Percentiles rank a stretch among this genome's conserved stretches.
These are phyloP conservation scores for Axea sp. DNA, from an alignment of 2,888 invertebrate genomes.

Conservation along the genomic window DNA sequence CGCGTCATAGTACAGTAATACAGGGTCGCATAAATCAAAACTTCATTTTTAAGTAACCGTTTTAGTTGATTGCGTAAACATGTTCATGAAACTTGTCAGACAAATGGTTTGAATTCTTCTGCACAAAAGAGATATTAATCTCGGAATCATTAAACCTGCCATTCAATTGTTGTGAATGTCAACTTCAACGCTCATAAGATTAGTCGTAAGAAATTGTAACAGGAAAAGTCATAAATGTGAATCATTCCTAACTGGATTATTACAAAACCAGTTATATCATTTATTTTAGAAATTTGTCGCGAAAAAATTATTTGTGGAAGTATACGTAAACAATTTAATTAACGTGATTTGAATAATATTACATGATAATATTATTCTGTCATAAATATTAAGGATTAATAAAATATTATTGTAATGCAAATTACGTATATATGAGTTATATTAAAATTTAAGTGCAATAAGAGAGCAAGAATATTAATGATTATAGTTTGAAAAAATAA, in stretches of 20 bases:
- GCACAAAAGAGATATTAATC: slow-evolving; percentile 41
- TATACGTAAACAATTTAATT: too few relatives aligned
- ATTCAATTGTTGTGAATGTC: slow-evolving; percentile 48
- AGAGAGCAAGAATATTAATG: too few relatives aligned
- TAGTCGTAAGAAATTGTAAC: slow-evolving; percentile 42
- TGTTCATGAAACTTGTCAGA: slow-evolving; percentile 28
- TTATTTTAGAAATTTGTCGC: slow-evolving; percentile 5
- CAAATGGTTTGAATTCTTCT: slow-evolving; percentile 30
- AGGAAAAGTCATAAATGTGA: slow-evolving; percentile 45
- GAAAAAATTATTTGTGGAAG: not conserved
- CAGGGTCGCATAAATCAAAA: slow-evolving; percentile 56
- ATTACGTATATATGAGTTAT: too few relatives aligned
- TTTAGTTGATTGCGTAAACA: slow-evolving; percentile 41
- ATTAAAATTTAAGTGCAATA: too few relatives aligned
- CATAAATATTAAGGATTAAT: too few relatives aligned
- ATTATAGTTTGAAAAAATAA: too few relatives aligned
- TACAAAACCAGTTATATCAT: slow-evolving; percentile 18
- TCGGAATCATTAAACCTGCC: slow-evolving; percentile 45
- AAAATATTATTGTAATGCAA: too few relatives aligned
- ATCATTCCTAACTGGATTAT: slow-evolving; percentile 50
- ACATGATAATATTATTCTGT: too few relatives aligned
- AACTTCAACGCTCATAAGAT: slow-evolving; percentile 17
- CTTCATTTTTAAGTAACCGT: slow-evolving; percentile 20
- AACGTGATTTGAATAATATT: too few relatives aligned
- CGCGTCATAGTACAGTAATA: slow-evolving; percentile 21